These are phyloP conservation scores for Aethina tumida DNA, from an alignment of 1,140 invertebrate species.

Conservation along the genomic window DNA sequence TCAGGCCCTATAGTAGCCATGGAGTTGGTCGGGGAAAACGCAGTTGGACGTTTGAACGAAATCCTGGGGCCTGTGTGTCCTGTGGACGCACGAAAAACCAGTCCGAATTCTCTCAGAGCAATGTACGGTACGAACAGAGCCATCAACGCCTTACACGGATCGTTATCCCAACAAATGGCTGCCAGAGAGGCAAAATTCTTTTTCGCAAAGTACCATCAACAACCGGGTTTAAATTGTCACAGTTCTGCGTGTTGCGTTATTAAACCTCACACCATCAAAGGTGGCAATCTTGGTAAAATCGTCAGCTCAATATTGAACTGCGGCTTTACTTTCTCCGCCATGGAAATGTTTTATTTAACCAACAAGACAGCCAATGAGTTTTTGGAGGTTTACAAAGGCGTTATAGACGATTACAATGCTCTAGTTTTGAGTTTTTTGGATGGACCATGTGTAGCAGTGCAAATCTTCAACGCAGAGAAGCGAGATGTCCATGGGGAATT, in stretches of 20 bases:
- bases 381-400: constrained; percentile 88
- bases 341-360: constrained; percentile 71
- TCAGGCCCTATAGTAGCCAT: constrained; percentile 55
- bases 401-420: constrained; percentile 69
- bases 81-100: constrained; percentile 41
- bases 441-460: constrained; percentile 77
- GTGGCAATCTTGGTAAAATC: constrained; percentile 60
- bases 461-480: constrained; percentile 55
- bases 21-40: constrained; percentile 54
- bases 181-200: constrained; percentile 34
- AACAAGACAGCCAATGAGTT: constrained; percentile 80
- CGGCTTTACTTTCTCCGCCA: constrained; percentile 66
- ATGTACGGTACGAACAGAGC: constrained; percentile 63
- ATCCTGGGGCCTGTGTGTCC: constrained; percentile 60
- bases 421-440: constrained; percentile 37
- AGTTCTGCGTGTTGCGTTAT: constrained; percentile 78
- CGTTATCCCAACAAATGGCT: constrained; percentile 47
- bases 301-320: constrained; percentile 62
- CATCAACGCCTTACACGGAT: constrained; percentile 64
- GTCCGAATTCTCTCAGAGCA: constrained; percentile 55
- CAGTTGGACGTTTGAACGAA: constrained; percentile 46
- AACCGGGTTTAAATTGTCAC: no score
- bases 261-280: constrained; percentile 81
- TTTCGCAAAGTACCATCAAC: constrained; percentile 41
- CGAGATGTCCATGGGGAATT: constrained; percentile 61